Evolutionary conservation across 2,113 vertebrate genomes (phyloP).

Genomic region (Panurus biarmicus): DNA sequence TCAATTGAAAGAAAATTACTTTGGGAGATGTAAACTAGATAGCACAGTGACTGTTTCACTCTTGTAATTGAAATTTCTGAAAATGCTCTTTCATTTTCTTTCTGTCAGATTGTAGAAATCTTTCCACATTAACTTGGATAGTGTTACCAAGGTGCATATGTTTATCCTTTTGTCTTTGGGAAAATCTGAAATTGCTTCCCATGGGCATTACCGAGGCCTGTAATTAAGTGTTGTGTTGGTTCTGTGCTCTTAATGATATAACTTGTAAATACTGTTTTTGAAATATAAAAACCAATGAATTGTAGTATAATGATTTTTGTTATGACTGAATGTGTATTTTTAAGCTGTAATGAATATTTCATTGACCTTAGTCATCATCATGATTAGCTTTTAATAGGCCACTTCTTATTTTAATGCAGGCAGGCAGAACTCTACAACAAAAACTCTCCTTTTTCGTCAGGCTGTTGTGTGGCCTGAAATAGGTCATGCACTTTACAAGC

Average conservation of each 20-base stretch:
- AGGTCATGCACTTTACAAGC: background rate
- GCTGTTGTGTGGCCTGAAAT: background rate
- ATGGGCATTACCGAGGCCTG: background rate
- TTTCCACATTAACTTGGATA: background rate
- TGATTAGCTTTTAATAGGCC: background rate
- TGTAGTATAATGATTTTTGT: background rate
- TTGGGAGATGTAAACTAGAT: background rate
- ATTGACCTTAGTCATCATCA: background rate
- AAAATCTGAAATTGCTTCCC: background rate
- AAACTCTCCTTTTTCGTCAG: background rate
- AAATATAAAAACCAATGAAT: background rate
- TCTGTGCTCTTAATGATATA: background rate
- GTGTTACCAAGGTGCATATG: background rate
- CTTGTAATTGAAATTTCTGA: background rate
- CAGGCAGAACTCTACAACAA: background rate
- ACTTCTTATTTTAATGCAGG: background rate
- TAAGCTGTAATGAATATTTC: background rate
- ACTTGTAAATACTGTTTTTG: background rate
- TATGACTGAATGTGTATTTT: background rate
- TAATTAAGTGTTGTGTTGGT: background rate
- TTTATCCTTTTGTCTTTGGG: background rate
- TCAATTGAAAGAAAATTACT: background rate
- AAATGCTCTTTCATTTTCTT: background rate
- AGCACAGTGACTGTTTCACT: background rate
- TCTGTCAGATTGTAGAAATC: background rate